Base-by-base conservation (phyloP, 2,888 invertebrate species). In the Spisula solida region DNA sequence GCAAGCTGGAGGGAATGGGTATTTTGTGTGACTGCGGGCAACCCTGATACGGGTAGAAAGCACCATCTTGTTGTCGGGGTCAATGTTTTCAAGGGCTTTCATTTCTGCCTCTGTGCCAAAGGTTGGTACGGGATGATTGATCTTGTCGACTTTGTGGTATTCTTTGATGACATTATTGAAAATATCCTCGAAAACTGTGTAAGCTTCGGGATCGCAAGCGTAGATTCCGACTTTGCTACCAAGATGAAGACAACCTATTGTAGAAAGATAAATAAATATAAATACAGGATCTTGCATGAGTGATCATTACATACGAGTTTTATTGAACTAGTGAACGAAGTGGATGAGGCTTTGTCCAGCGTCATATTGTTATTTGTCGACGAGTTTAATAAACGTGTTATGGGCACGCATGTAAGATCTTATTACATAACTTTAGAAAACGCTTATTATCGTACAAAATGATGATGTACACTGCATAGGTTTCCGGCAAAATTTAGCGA, bases 141-240 rank as follows among this genome's bases (percentile, higher is more conserved):
- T 93, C 25, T 70, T 82, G 25, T 89, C 84, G 14, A 93, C 91
- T 56, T 94, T 94, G 90, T 95, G 95, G 89, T 94, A 94, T 48
- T 93, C 93, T 86, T 95, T 99, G 97, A 99, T 99, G 97, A 99
- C 98, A 97, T 99, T 99, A 97, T 99, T 99, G 97, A 99, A 99
- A 94, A 99, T 97, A 88, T 98, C 98, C 93, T 98, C 97, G 97
- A 99, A 99, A 87, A 98, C 97, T 95, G 98, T 98, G 97, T 99
- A 99, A 87, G 99, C 97, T 97, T 99, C 99, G 93, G 99, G 99
- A 97, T 99, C 99, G 90, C 99, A 99, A 89, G 99, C 99, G 97
- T 99, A 99, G 97, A 99, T 98, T 97, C 99, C 98, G 14, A 94
- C 94, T 66, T 93, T 93, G 70, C 94, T 94, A 90, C 93, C 91